Conservation (phyloP, 2,888 invertebrate species). For the Steromphala cineraria region DNA sequence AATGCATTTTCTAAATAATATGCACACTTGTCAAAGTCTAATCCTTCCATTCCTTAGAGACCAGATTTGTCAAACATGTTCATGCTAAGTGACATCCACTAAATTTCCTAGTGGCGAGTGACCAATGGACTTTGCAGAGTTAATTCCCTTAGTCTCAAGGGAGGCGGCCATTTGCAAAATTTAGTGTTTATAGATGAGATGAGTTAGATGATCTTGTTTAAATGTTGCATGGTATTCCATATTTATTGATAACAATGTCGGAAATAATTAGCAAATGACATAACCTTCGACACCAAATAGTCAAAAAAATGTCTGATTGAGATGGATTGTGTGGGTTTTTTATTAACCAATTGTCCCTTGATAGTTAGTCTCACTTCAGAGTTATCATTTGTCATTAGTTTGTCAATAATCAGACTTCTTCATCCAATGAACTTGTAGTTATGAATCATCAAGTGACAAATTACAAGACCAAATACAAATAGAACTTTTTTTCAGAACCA, state of each 20-base stretch:
- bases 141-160: neutral
- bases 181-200: neutral
- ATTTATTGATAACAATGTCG: neutral
- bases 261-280: neutral
- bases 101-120: neutral
- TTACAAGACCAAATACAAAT: too few species aligned
- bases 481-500: too few species aligned
- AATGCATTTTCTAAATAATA: too few species aligned
- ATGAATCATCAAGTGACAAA: too few species aligned
- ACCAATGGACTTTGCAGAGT: neutral
- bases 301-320: neutral
- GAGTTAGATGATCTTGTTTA: neutral
- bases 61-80: too few species aligned
- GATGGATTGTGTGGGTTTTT: neutral
- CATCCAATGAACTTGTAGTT: too few species aligned
- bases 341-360: too few species aligned
- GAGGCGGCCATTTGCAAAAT: neutral
- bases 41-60: too few species aligned
- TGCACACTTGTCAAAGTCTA: too few species aligned
- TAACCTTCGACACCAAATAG: neutral
- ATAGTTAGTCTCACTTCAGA: too few species aligned
- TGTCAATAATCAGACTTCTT: too few species aligned
- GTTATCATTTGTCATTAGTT: too few species aligned
- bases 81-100: neutral
- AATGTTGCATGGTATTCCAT: neutral